Evolutionary conservation across 92 coral and sea anemone genomes (phyloP), one percentile per base, ranked within the genome.

Genomic region (Heteractis magnifica): DNA sequence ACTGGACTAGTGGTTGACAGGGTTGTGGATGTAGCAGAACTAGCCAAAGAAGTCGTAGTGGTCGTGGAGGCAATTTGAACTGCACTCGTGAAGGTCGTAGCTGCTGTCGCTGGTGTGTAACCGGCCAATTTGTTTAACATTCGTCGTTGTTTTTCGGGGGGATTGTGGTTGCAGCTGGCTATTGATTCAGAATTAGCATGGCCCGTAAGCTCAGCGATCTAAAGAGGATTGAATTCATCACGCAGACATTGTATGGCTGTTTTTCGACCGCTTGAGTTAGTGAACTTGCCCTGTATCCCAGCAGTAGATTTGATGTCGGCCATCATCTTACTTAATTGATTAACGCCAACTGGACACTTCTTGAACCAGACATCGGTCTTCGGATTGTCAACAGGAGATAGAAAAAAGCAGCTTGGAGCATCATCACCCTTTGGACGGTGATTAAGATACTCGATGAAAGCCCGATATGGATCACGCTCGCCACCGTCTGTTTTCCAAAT

Each of bases 111-210:
- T n/a, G n/a, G 3, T 34, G 44, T 34, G 44, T 34, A 34, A 34
- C 85, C 85, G 72, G 85, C 85, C 70, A 72, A 48, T 49, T 21
- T 72, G 21, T 85, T 82, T 20, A 83, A 83, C 88, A 80, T 90
- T 65, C 70, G 18, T 68, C 88, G 86, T 74, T 90, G 87, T 72
- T 84, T 80, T 56, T 80, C 90, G 82, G 62, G 76, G 16, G 85
- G 94, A 80, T 89, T 89, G 81, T 89, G 90, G 82, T 89, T 86
- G 87, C 90, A 90, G 77, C 95, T 90, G 51, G 95, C 56, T 14
- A 86, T 86, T 6, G 93, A 92, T 26, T 87, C 89, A 5, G 90
- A 78, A 78, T 82, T 87, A n/a, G 94, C 92, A 79, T 92, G 91
- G 20, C 91, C 95, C 6, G 93, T 92, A 50, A 92, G 83, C 83